Evolutionary conservation across 1,140 invertebrate genomes (phyloP).

Genomic region (Nymphalis io): DNA sequence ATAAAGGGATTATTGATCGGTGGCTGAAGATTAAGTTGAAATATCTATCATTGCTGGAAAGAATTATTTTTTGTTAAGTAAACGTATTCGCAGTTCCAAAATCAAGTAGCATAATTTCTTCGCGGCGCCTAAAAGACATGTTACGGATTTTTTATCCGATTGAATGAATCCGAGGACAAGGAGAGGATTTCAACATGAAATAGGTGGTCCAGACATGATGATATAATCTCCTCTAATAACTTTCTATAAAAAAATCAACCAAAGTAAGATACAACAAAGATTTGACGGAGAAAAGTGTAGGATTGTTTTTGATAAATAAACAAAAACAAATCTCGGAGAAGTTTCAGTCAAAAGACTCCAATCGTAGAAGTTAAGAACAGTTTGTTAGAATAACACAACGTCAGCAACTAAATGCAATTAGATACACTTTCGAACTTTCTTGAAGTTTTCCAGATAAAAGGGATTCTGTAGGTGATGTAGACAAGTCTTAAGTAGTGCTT

Average conservation of each 20-base stretch:
- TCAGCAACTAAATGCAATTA: constrained; percentile 6
- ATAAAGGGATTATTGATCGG: no score
- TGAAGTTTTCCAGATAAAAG: not conserved
- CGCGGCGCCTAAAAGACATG: no score
- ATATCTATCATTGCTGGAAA: no score
- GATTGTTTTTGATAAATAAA: constrained; percentile 11
- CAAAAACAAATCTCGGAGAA: constrained; percentile 4
- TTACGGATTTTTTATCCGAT: no score
- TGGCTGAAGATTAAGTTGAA: no score
- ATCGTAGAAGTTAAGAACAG: not conserved
- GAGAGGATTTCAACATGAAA: no score
- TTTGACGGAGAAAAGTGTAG: constrained; percentile 1
- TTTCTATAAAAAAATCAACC: not conserved
- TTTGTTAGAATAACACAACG: constrained; percentile 17
- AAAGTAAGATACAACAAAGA: not conserved
- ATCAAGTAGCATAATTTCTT: no score
- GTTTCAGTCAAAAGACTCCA: constrained; percentile 5
- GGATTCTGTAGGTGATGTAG: constrained; percentile 2
- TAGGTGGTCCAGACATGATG: no score
- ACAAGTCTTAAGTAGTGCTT: not conserved
- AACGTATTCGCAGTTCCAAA: no score
- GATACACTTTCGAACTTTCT: constrained; percentile 13
- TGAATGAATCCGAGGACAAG: no score
- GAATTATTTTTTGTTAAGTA: no score
- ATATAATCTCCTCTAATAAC: no score